Evolutionary conservation across 2,113 vertebrate genomes (phyloP).

Genomic region (Lipotes vexillifer): DNA sequence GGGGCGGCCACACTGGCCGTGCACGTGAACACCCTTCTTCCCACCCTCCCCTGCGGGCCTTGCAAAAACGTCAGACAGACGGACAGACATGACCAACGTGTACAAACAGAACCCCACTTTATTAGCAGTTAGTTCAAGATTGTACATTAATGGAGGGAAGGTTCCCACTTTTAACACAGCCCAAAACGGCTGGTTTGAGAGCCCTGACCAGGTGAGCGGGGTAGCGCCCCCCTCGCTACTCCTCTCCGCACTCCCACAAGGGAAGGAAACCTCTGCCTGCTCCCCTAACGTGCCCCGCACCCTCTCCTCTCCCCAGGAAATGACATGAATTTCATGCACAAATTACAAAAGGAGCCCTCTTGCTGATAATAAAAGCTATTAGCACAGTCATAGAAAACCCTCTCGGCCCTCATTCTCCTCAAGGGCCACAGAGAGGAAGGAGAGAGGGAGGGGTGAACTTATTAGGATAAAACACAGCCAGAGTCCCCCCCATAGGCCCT

Average conservation of each 20-base stretch:
- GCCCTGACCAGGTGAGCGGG: slow-evolving; percentile 54
- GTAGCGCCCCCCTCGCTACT: neutral
- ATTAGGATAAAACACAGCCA: neutral
- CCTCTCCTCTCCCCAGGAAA: slow-evolving; percentile 61
- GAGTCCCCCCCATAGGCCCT: neutral
- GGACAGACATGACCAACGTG: slow-evolving; percentile 31
- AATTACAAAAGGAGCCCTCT: slow-evolving; percentile 56
- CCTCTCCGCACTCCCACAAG: neutral
- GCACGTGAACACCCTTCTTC: neutral
- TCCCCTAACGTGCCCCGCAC: slow-evolving; percentile 47
- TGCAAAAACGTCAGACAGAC: neutral
- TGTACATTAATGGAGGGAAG: slow-evolving; percentile 65
- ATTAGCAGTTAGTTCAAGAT: slow-evolving; percentile 82
- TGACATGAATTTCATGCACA: slow-evolving; percentile 70
- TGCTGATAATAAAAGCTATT: neutral
- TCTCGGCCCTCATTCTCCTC: neutral
- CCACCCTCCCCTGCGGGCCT: neutral
- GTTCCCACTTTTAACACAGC: slow-evolving; percentile 53
- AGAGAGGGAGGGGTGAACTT: neutral
- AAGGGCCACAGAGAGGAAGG: neutral
- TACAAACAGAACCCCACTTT: slow-evolving; percentile 83
- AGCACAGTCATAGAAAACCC: slow-evolving; percentile 45
- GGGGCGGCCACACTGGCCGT: neutral
- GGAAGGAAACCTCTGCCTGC: slow-evolving; percentile 46
- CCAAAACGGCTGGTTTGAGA: slow-evolving; percentile 65